These are phyloP conservation scores for Schrankia costaestrigalis DNA, from an alignment of 2,888 invertebrate species.

Conservation along the genomic window DNA sequence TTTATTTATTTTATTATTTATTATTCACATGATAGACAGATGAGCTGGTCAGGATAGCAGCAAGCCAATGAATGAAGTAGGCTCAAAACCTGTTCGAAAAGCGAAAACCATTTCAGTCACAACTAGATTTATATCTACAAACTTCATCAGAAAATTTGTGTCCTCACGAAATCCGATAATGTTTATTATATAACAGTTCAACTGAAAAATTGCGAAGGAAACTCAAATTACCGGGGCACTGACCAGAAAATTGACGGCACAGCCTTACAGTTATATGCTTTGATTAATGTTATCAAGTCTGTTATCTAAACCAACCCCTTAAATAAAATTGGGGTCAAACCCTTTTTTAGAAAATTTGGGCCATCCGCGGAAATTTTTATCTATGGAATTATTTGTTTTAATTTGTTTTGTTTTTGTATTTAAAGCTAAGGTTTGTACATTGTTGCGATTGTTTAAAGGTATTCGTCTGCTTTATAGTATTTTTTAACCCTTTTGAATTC, in stretches of 20 bases:
- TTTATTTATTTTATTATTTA: too few species aligned
- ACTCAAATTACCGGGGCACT: constrained; percentile 69
- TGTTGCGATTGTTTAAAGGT: constrained; percentile 7
- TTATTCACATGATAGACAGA: too few species aligned
- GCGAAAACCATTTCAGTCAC: constrained; percentile 2
- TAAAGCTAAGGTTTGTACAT: constrained; percentile 4
- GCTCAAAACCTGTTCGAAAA: too few species aligned
- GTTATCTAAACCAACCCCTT: constrained; percentile 61
- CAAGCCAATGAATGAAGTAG: too few species aligned
- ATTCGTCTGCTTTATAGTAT: constrained; percentile 2
- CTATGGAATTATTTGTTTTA: constrained; percentile 38
- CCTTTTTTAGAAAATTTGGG: constrained; percentile 39
- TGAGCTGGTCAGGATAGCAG: too few species aligned
- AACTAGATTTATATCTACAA: constrained; percentile 12
- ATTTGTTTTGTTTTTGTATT: constrained; percentile 27
- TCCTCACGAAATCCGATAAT: constrained; percentile 31
- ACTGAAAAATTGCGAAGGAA: constrained; percentile 67
- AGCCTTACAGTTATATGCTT: constrained; percentile 55
- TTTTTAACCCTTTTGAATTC: constrained; percentile 3
- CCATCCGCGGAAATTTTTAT: constrained; percentile 40
- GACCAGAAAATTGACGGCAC: constrained; percentile 73
- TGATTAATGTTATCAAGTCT: constrained; percentile 76
- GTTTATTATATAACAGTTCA: constrained; percentile 58
- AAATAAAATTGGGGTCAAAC: constrained; percentile 62
- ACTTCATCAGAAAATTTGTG: constrained; percentile 13